Conservation (phyloP, 2,113 vertebrate genomes). For the Thamnaconus septentrionalis region DNA sequence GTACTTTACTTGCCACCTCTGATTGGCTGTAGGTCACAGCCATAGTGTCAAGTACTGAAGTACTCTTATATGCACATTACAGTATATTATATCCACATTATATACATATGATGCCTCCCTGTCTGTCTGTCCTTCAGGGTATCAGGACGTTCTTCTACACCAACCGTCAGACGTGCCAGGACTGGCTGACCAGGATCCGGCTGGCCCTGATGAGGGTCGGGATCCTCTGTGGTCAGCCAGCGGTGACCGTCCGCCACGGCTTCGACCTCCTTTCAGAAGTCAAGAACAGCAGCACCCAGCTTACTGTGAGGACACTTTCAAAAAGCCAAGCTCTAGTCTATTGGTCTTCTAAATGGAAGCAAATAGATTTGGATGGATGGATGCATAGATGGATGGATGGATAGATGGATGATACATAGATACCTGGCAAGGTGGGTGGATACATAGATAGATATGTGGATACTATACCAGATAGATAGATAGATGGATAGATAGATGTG, state of each 20-base stretch:
- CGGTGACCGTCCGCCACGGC: conserved; percentile 94
- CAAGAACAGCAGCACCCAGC: conserved; percentile 88
- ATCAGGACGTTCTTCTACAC: conserved; percentile 98
- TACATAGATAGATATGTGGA: no score
- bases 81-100: background rate
- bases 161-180: conserved; percentile 96
- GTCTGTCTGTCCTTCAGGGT: conserved; percentile 71
- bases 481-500: no score
- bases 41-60: no score
- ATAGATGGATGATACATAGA: no score
- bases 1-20: no score
- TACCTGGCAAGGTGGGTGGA: no score
- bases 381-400: no score
- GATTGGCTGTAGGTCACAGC: no score
- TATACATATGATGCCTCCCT: fast-evolving
- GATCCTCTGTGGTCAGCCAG: conserved; percentile 94
- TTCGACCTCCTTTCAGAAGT: conserved; percentile 96
- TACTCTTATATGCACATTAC: background rate
- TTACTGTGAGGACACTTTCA: background rate
- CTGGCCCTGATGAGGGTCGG: conserved; percentile 97
- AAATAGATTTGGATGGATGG: no score
- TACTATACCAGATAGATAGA: no score
- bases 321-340: no score
- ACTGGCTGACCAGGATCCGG: conserved; percentile 95
- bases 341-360: no score